Evolutionary conservation across 2,113 vertebrate genomes (phyloP).

Genomic region (Piaya cayana): DNA sequence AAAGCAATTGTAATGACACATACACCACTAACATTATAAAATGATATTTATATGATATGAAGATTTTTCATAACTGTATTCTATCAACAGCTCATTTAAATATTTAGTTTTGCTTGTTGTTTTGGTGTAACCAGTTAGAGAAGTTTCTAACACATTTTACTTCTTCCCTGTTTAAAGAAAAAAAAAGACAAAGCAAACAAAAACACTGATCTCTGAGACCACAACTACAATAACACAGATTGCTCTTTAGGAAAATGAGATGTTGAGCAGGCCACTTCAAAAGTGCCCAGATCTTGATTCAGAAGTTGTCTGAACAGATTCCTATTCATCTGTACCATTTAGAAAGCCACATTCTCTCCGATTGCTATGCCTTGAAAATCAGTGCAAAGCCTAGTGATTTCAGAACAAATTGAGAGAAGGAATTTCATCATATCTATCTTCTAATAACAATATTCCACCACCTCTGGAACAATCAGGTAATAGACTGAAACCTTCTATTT

Average conservation of each 20-base stretch:
- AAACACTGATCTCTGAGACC: not conserved
- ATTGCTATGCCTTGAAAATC: not conserved
- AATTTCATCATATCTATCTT: not conserved
- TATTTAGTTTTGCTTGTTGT: not conserved
- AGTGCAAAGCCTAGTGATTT: not conserved
- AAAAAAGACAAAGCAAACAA: not conserved
- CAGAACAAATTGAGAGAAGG: not conserved
- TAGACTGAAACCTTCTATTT: not conserved
- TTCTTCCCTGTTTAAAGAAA: not conserved
- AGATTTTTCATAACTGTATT: not conserved
- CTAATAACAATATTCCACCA: not conserved
- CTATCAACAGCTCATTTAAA: not conserved
- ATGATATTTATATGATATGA: not conserved
- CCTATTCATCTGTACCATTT: not conserved
- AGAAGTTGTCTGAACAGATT: not conserved
- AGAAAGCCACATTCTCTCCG: not conserved
- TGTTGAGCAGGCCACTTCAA: not conserved
- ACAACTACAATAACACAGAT: not conserved
- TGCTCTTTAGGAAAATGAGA: not conserved
- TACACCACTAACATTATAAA: not conserved
- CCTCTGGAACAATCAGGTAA: not conserved
- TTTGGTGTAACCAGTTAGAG: not conserved
- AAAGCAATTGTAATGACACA: not conserved
- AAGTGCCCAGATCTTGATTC: not conserved
- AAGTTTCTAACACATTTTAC: not conserved